Conservation (phyloP, 2,113 vertebrate species). For the Aldabrachelys gigantea region DNA sequence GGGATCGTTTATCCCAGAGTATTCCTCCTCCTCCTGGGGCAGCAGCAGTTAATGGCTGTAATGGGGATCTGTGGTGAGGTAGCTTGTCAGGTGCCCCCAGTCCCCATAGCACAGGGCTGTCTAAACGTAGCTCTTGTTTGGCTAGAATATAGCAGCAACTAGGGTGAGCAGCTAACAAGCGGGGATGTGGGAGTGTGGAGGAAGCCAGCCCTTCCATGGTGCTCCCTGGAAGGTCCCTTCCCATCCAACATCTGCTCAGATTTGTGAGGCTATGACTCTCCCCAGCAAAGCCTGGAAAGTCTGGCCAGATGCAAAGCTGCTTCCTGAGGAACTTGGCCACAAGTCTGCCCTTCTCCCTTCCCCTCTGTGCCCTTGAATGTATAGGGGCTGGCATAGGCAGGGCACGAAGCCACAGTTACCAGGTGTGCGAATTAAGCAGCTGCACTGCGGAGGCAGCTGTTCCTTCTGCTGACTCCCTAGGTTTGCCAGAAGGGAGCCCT, state of each 20-base stretch:
- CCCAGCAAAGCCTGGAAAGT: fast-evolving
- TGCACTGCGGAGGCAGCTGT: too few relatives aligned
- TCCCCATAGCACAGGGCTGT: not conserved
- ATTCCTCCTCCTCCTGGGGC: too few relatives aligned
- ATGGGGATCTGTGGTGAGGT: fast-evolving
- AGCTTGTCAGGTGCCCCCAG: not conserved
- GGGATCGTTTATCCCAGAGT: not conserved
- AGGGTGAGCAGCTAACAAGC: not conserved
- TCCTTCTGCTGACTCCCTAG: not conserved
- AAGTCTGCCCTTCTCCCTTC: not conserved
- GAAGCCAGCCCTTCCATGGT: not conserved
- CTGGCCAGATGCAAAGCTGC: too few relatives aligned
- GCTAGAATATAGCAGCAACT: not conserved
- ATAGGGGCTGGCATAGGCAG: fast-evolving
- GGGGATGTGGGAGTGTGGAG: fast-evolving
- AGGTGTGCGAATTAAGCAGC: not conserved
- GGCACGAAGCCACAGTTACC: not conserved
- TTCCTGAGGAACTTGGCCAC: fast-evolving
- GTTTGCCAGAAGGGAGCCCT: too few relatives aligned
- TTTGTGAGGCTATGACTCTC: not conserved
- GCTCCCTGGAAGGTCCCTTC: not conserved
- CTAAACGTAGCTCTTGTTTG: not conserved
- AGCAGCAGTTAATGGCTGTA: not conserved
- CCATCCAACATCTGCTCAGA: too few relatives aligned
- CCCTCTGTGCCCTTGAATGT: not conserved